Percentiles rank a stretch among this genome's conserved stretches.
phyloP scores from a whole-genome alignment of 2,113 vertebrate species.

The Aspiorhynchus laticeps region DNA sequence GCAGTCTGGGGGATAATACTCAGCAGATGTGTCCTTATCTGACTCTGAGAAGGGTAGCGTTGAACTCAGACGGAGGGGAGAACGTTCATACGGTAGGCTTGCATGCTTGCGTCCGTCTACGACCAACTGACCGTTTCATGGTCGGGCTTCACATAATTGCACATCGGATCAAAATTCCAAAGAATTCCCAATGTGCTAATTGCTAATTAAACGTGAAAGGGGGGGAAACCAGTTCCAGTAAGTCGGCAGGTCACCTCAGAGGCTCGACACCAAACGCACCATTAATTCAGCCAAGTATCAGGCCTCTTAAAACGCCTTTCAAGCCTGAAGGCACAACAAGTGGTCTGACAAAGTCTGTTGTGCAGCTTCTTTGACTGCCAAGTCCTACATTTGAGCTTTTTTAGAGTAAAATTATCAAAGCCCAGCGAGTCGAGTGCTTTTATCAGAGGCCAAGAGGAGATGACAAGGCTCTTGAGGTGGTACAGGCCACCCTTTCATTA shows the following conservation, averaged over 20 bases:
- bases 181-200: constrained; percentile 2
- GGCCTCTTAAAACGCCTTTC: constrained; percentile 17
- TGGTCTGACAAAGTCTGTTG: constrained; percentile 30
- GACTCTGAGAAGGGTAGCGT: constrained; percentile 43
- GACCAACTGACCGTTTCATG: constrained; percentile 11
- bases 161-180: neutral
- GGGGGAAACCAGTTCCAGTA: neutral
- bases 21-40: constrained; percentile 56
- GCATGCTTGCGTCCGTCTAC: neutral
- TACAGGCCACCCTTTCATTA: constrained; percentile 44
- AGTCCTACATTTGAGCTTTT: constrained; percentile 9
- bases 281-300: constrained; percentile 35
- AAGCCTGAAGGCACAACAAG: constrained; percentile 37
- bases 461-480: constrained; percentile 42
- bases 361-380: constrained; percentile 33
- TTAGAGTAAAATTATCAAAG: constrained; percentile 35
- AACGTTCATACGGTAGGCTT: neutral
- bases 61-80: constrained; percentile 30
- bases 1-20: constrained; percentile 55
- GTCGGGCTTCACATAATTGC: neutral
- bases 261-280: constrained; percentile 30
- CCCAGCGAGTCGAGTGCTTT: constrained; percentile 14
- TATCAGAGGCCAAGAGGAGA: constrained; percentile 41
- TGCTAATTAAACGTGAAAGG: constrained; percentile 17
- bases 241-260: constrained; percentile 19